Evolutionary conservation across 2,888 invertebrate species (phyloP), one percentile per base, ranked within the genome.

Genomic region (Tupiocoris notatus): DNA sequence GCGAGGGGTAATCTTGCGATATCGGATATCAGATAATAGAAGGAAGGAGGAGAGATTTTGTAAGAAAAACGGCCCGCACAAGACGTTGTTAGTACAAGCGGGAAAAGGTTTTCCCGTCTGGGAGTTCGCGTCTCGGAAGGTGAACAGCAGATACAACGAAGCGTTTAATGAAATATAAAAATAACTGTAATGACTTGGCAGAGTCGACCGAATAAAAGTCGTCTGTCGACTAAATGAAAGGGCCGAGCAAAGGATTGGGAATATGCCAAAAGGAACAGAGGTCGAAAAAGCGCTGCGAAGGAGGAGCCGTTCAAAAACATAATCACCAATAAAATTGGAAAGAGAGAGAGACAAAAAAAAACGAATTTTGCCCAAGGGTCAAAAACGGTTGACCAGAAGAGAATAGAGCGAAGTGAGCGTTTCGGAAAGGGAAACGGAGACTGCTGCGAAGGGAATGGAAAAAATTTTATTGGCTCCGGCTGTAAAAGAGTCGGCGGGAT

Each of bases 81-180:
- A 12, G 21, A 20, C 17, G 25, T 65, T 39, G 20, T 65, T 25
- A 65, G 54, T 65, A 39, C 39, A 65, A 65, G 39, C 18, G 65
- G 67, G 56, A 57, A 54, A 20, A 57, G 22, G 56, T 67, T 56
- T 24, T 70, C 25, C 70, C 17, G 39, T 39, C 39, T 39, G 39
- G 6, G 70, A 59, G 21, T 57, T 25, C 59, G 57, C 70, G 70
- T 59, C 70, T 67, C 56, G 18, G 67, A n/a, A 54, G 21, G n/a
- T 39, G 39, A 39, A 70, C 70, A 59, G 58, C 57, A 59, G 54
- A 70, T 24, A 70, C 70, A 59, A 70, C 70, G 70, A 70, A 70
- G 70, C 70, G 70, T 70, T 70, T 70, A 70, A 70, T 70, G 70
- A 70, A 70, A 70, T 59, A 70, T 70, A 70, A 70, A 70, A 70